These are phyloP conservation scores for Pyxicephalus adspersus DNA, from an alignment of 2,113 vertebrate genomes.

Conservation along the genomic window DNA sequence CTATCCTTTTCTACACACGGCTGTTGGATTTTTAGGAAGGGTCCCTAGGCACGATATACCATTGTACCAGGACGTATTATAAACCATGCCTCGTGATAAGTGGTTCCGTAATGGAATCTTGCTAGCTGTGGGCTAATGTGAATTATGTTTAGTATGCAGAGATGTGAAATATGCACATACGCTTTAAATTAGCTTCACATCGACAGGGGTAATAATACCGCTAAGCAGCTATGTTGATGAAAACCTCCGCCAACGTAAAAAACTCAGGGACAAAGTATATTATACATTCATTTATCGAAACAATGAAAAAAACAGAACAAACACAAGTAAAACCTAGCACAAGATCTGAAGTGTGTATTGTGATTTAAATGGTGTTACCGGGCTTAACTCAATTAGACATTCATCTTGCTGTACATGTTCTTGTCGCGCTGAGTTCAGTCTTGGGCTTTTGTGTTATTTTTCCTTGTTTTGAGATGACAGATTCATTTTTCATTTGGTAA, in stretches of 20 bases:
- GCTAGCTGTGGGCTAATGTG: constrained; percentile 43
- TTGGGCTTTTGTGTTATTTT: constrained; percentile 63
- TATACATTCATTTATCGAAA: constrained; percentile 43
- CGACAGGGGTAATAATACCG: constrained; percentile 60
- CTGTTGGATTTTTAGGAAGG: constrained; percentile 22
- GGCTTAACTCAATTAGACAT: constrained; percentile 64
- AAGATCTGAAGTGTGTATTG: constrained; percentile 61
- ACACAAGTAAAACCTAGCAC: constrained; percentile 51
- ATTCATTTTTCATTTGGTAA: constrained; percentile 70
- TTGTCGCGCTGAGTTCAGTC: constrained; percentile 65
- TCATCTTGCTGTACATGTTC: constrained; percentile 62
- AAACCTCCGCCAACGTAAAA: constrained; percentile 53
- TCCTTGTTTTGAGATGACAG: constrained; percentile 65
- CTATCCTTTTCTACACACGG: neutral
- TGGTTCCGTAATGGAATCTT: constrained; percentile 55
- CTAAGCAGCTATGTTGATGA: constrained; percentile 57
- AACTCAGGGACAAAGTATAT: constrained; percentile 37
- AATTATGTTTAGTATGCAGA: constrained; percentile 56
- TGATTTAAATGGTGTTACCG: constrained; percentile 57
- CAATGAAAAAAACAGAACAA: constrained; percentile 27
- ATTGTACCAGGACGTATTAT: constrained; percentile 1
- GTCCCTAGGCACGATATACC: constrained; percentile 32
- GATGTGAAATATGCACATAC: constrained; percentile 59
- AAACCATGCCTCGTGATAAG: constrained; percentile 46
- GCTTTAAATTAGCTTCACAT: constrained; percentile 61